Evolutionary conservation across 1,140 invertebrate genomes (phyloP).

Genomic region (Chionoecetes opilio): DNA sequence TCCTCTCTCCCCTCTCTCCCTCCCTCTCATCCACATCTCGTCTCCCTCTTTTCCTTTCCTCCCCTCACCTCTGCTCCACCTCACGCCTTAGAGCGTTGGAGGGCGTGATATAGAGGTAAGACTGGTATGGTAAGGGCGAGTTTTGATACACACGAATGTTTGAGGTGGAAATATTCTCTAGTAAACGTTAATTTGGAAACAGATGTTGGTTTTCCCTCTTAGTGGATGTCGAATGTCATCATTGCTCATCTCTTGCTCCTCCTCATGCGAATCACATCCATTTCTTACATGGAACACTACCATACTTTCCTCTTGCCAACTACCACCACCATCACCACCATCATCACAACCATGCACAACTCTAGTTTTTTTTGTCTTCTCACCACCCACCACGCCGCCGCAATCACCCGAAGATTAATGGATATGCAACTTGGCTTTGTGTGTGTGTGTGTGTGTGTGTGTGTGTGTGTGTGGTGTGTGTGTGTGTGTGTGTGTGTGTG

Average conservation of each 20-base stretch:
- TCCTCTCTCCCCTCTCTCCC: no score
- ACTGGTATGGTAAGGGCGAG: neutral
- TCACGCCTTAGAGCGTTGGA: neutral
- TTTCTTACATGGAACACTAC: neutral
- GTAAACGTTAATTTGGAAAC: neutral
- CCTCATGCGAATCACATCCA: neutral
- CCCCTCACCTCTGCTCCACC: neutral
- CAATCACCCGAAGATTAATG: neutral
- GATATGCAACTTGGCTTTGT: neutral
- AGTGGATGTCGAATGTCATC: neutral
- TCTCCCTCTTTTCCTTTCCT: neutral
- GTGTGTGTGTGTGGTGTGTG: neutral
- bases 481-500: conserved; percentile 23
- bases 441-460: conserved; percentile 6
- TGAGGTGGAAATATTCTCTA: neutral
- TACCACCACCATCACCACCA: no score
- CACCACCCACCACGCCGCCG: neutral
- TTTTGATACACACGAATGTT: neutral
- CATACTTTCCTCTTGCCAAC: neutral
- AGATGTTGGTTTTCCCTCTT: neutral
- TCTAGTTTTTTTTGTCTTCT: no score
- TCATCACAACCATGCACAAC: no score
- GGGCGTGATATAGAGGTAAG: neutral
- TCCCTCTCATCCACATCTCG: neutral
- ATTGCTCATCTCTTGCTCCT: neutral